phyloP scores from a whole-genome alignment of 2,797 vertebrate species.

The Hydrophis major region DNA sequence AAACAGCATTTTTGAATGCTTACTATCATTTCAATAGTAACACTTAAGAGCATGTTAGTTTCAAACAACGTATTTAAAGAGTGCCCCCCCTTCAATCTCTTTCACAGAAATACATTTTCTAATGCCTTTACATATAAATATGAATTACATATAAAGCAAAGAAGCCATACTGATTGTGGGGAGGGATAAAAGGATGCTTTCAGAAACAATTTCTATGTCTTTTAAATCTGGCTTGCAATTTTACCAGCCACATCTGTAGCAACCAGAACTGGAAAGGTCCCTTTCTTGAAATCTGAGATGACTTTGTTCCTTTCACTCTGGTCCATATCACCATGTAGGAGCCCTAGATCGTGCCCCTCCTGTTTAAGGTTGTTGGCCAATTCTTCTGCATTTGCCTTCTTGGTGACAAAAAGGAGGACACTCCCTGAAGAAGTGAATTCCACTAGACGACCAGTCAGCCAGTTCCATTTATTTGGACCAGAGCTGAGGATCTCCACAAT shows the following conservation, averaged over 20 bases:
- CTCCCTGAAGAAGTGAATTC: slow-evolving; percentile 95
- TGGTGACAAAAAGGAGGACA: slow-evolving; percentile 95
- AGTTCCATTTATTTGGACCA: slow-evolving; percentile 90
- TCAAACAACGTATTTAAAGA: background rate
- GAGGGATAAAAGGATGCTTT: background rate
- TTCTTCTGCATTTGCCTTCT: slow-evolving; percentile 94
- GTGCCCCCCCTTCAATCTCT: background rate
- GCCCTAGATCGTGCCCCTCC: slow-evolving; percentile 91
- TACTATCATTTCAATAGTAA: background rate
- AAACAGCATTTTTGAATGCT: background rate
- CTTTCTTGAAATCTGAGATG: slow-evolving; percentile 97
- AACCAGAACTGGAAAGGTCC: slow-evolving; percentile 88
- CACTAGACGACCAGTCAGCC: slow-evolving; percentile 90
- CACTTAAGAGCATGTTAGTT: background rate
- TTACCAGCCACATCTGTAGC: slow-evolving; percentile 97
- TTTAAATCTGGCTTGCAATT: slow-evolving; percentile 18
- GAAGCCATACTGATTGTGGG: background rate
- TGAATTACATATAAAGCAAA: background rate
- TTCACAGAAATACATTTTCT: background rate
- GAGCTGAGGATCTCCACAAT: slow-evolving; percentile 88
- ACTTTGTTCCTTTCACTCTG: slow-evolving; percentile 99
- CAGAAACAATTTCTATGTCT: background rate
- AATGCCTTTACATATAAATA: background rate
- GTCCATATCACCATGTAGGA: slow-evolving; percentile 98
- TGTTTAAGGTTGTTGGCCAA: slow-evolving; percentile 90